Conservation (phyloP, 2,113 vertebrate genomes). For the Psettodes erumei region DNA sequence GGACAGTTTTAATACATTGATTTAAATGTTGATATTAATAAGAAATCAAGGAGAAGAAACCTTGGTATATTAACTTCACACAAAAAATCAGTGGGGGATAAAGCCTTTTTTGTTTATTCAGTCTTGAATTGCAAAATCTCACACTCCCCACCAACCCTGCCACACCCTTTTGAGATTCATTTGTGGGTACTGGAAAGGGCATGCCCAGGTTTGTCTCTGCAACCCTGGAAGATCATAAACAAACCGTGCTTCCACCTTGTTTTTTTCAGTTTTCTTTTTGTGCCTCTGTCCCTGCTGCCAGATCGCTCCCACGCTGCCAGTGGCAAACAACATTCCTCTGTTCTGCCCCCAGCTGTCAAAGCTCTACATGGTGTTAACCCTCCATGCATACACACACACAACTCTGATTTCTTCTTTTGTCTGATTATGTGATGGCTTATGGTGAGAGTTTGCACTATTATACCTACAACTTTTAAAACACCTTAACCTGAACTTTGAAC, state of each 20-base stretch:
- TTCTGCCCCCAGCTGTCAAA: conserved; percentile 52
- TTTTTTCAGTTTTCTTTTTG: conserved; percentile 44
- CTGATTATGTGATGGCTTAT: neutral
- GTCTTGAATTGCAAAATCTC: conserved; percentile 15
- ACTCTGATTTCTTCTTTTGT: neutral
- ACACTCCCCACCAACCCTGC: neutral
- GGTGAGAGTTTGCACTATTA: neutral
- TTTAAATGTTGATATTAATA: neutral
- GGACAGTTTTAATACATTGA: neutral
- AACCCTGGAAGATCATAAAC: conserved; percentile 52
- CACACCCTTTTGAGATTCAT: conserved; percentile 26
- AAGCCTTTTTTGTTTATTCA: conserved; percentile 25
- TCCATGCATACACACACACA: conserved; percentile 12
- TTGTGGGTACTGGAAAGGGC: conserved; percentile 38
- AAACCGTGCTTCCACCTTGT: conserved; percentile 50
- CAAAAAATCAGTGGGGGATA: conserved; percentile 5
- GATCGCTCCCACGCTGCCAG: conserved; percentile 63
- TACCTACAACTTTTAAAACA: neutral
- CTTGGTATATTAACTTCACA: neutral
- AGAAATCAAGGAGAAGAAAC: neutral
- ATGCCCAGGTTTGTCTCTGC: conserved; percentile 70
- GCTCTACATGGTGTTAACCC: conserved; percentile 50
- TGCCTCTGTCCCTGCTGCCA: conserved; percentile 51
- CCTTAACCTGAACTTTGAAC: no score
- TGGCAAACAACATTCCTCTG: conserved; percentile 79